phyloP scores from a whole-genome alignment of 1,140 invertebrate genomes.

The Calliopsis andreniformis region DNA sequence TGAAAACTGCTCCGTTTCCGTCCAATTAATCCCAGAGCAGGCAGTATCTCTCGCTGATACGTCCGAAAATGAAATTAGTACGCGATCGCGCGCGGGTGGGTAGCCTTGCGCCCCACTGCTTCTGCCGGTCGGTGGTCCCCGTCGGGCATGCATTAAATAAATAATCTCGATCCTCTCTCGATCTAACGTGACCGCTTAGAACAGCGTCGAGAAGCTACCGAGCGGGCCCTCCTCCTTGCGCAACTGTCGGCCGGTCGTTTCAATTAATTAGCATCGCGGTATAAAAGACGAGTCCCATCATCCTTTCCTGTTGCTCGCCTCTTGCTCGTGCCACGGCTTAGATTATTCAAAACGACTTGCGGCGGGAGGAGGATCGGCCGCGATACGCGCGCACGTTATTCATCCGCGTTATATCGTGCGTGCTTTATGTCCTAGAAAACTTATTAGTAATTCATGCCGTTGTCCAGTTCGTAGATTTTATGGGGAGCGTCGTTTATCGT shows the following conservation, averaged over 20 bases:
- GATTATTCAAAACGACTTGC: constrained; percentile 64
- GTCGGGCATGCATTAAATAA: constrained; percentile 62
- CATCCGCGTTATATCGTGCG: constrained; percentile 54
- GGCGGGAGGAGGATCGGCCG: constrained; percentile 22
- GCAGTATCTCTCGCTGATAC: constrained; percentile 10
- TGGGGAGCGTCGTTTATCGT: constrained; percentile 31
- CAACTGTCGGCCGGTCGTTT: constrained; percentile 67
- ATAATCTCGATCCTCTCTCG: constrained; percentile 55
- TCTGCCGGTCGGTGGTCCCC: constrained; percentile 60
- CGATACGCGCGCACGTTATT: constrained; percentile 50
- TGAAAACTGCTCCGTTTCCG: constrained; percentile 37
- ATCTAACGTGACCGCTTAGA: constrained; percentile 58
- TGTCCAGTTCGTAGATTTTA: constrained; percentile 58
- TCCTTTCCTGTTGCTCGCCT: constrained; percentile 36
- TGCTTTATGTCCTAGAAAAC: constrained; percentile 62
- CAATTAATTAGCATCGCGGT: constrained; percentile 67
- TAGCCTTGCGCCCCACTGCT: constrained; percentile 60
- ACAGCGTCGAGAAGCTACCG: constrained; percentile 61
- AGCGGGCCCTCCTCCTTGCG: constrained; percentile 58
- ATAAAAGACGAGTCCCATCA: constrained; percentile 67
- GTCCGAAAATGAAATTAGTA: constrained; percentile 64
- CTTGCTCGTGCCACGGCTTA: constrained; percentile 29
- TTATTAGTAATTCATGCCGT: constrained; percentile 56
- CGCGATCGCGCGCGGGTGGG: constrained; percentile 50
- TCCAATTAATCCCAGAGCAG: constrained; percentile 12